Conservation (phyloP, 2,113 vertebrate species). For the Fregetta grallaria region DNA sequence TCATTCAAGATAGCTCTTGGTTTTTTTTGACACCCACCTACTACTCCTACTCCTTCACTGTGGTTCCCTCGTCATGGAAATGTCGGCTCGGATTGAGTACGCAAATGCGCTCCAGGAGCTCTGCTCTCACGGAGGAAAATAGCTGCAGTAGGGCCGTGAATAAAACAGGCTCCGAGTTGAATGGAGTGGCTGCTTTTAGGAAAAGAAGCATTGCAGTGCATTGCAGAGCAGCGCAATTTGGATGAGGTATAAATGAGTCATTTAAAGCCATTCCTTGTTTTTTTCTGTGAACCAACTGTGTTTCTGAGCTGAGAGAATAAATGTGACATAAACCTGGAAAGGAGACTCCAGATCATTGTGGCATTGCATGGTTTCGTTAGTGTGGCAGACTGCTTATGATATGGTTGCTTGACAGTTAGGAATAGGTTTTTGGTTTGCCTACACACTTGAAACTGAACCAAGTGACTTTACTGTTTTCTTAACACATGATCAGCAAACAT, state of each 20-base stretch:
- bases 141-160: not conserved
- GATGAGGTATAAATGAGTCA: constrained; percentile 15
- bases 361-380: not conserved
- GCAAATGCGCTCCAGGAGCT: not conserved
- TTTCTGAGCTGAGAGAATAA: constrained; percentile 41
- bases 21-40: not conserved
- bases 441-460: constrained; percentile 46
- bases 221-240: not conserved
- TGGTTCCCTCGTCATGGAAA: not conserved
- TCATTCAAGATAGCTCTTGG: not conserved
- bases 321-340: constrained; percentile 54
- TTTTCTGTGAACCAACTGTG: not conserved
- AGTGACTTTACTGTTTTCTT: constrained; percentile 57
- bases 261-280: not conserved
- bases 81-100: not conserved
- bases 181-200: not conserved
- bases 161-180: not conserved
- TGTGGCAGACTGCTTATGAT: not conserved
- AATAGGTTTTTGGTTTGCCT: constrained; percentile 38
- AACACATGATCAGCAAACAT: constrained; percentile 50
- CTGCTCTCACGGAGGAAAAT: not conserved
- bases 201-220: not conserved
- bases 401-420: constrained; percentile 23
- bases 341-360: constrained; percentile 15
- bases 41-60: not conserved